phyloP scores from a whole-genome alignment of 2,113 vertebrate species.

The Orcinus orca region DNA sequence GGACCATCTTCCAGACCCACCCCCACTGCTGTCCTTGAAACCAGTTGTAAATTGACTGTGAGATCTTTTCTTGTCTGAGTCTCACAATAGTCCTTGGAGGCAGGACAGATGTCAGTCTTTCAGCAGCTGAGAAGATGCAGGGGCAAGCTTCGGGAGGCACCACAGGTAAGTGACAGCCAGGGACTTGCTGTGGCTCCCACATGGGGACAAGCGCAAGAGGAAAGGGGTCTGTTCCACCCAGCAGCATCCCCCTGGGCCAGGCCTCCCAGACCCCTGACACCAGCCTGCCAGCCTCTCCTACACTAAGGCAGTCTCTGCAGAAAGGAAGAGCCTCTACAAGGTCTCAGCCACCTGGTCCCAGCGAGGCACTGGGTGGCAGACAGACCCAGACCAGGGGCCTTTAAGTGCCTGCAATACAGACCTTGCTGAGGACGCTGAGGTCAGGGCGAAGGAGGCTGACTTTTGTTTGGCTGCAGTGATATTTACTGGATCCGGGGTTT shows the following conservation, averaged over 20 bases:
- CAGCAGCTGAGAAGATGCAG: not conserved
- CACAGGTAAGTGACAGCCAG: not conserved
- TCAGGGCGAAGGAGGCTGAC: not conserved
- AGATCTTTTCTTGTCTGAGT: not conserved
- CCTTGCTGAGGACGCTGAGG: not conserved
- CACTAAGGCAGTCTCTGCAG: not conserved
- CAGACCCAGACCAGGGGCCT: not conserved
- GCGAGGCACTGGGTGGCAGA: not conserved
- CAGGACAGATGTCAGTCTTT: not conserved
- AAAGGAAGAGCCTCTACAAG: not conserved
- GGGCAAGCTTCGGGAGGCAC: not conserved
- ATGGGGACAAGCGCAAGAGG: not conserved
- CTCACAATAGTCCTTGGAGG: not conserved
- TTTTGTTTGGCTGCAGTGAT: not conserved
- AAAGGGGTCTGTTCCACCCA: not conserved
- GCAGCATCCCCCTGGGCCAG: too few relatives aligned
- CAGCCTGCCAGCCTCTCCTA: not conserved
- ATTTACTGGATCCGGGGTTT: conserved; percentile 39
- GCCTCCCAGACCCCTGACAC: not conserved
- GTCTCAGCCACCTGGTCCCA: not conserved
- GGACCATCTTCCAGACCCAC: not conserved
- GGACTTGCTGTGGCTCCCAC: not conserved
- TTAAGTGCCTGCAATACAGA: not conserved
- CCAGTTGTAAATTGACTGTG: rapidly evolving
- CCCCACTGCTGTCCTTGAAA: not conserved